A percentile compares a stretch with the other conserved stretches of the same genome.
These are phyloP conservation scores for Drosophila anomalata DNA, from an alignment of 2,888 invertebrate species.

Conservation along the genomic window DNA sequence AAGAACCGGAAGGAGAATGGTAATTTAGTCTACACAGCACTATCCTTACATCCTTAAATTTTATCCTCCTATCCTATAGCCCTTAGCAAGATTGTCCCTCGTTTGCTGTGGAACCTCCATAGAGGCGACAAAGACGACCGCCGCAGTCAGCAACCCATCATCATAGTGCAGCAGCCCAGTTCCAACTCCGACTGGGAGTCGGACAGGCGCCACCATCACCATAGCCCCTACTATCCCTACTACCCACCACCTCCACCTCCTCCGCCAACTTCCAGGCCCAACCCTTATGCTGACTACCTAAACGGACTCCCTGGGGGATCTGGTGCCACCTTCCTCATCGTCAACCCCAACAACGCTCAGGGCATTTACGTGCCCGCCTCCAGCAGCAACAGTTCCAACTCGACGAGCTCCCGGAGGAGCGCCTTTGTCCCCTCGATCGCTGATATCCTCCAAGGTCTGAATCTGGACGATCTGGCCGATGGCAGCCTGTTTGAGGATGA, in stretches of 20 bases:
- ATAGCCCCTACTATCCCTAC: conserved; percentile 26
- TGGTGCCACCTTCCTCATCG: conserved; percentile 38
- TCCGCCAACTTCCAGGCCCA: conserved; percentile 3
- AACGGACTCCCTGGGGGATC: neutral
- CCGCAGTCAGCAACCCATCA: conserved; percentile 33
- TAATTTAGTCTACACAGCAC: neutral
- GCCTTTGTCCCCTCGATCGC: conserved; percentile 30
- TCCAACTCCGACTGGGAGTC: conserved; percentile 3
- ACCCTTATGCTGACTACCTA: neutral
- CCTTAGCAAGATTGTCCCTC: conserved; percentile 43
- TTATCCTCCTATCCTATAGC: conserved; percentile 5
- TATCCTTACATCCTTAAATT: accelerated
- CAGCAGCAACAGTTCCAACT: conserved; percentile 15
- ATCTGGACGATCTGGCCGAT: conserved; percentile 28
- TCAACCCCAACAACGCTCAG: conserved; percentile 59
- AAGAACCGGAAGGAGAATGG: conserved; percentile 15
- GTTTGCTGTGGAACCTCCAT: conserved; percentile 49
- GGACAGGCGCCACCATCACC: conserved; percentile 34
- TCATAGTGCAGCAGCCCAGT: conserved; percentile 40
- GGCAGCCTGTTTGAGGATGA: conserved; percentile 42
- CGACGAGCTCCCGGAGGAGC: conserved; percentile 20
- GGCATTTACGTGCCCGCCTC: conserved; percentile 26
- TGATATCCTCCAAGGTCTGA: conserved; percentile 43
- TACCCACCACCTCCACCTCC: conserved; percentile 33
- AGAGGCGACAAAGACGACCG: conserved; percentile 30